Evolutionary conservation across 2,888 invertebrate genomes (phyloP), one percentile per base, ranked within the genome.

Genomic region (Amaurobius ferox): DNA sequence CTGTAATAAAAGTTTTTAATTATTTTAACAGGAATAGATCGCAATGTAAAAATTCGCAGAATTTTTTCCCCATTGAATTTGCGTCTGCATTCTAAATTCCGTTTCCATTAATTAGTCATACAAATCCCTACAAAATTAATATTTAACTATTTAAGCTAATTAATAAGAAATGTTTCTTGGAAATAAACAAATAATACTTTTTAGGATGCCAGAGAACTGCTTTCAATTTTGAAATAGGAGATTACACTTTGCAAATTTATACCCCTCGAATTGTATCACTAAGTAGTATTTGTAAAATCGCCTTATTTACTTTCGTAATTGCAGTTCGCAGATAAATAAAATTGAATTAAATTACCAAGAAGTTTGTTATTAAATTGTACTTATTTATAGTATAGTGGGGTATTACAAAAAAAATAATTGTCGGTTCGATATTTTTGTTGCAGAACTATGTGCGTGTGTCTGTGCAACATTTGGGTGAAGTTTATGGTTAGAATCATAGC

Each of bases 1-100:
- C 55, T 6, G 23, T 55, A 55, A 55, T 55, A 55, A 55, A 55
- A 55, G 55, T 55, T 55, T 55, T 55, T 55, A 55, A 55, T 55
- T 55, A 55, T 55, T 55, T 55, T 55, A 55, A 55, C 55, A 55
- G 55, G 23, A 55, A 55, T 55, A 19, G 55, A 55, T 55, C 5
- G 19, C 19, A 23, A 55, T 55, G 55, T 6, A 55, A 55, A 23
- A n/a, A 55, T 23, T 5, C 5, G 23, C 23, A 3, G 23, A 16
- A 3, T 55, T 55, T 55, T 23, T 23, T 55, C 23, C 3, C 1
- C 3, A 23, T 55, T 6, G 55, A 7, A 55, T 55, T 55, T 55
- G 23, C 23, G 19, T 3, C 23, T 55, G 55, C 23, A 55, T 55
- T 55, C 23, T 55, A 55, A 55, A 55, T 23, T 55, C 55, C 23